Base-by-base conservation (phyloP, 2,113 vertebrate species). In the Symphodus melops region DNA sequence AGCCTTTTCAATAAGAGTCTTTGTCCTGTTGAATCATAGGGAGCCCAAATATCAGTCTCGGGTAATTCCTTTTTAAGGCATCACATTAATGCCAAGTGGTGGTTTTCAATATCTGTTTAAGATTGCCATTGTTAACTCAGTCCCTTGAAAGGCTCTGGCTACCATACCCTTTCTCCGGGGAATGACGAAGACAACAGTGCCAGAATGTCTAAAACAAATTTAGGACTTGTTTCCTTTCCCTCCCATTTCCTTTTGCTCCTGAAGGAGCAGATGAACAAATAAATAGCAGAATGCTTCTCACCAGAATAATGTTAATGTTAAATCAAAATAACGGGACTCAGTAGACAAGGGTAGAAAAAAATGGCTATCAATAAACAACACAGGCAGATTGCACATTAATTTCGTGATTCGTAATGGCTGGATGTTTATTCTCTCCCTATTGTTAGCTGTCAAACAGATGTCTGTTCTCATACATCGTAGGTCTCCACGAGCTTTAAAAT, bases 291-390 rank as follows among this genome's bases (percentile, higher is more conserved):
- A 37, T 55, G 17, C 41, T n/a, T 25, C 8, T 63, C 42, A 23
- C 7, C 28, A 21, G 64, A 9, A 49, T 62, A 53, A 55, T 56
- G 19, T 62, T 51, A 2, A 61, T 39, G 7, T 46, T 59, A 37
- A 58, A 65, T 59, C 49, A 53, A 7, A 39, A 13, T 60, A 20
- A 72, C 48, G 49, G 37, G 12, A 20, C 51, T 51, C 48, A 49
- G 55, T 25, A 37, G n/a, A 44, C 10, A 9, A 14, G 37, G 6
- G 36, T 1, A 21, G 11, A 42, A 52, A 37, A 37, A 70, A n/a
- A 59, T 36, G 5, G 12, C 3, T 58, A 12, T 58, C 12, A 28
- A 41, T 53, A 12, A 53, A 39, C 23, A 46, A 51, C 28, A 1
- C 25, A 53, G 19, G 13, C 44, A 19, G 10, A 4, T 1, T 7